phyloP scores from a whole-genome alignment of 2,888 invertebrate species.

The Criorhina ranunculi region DNA sequence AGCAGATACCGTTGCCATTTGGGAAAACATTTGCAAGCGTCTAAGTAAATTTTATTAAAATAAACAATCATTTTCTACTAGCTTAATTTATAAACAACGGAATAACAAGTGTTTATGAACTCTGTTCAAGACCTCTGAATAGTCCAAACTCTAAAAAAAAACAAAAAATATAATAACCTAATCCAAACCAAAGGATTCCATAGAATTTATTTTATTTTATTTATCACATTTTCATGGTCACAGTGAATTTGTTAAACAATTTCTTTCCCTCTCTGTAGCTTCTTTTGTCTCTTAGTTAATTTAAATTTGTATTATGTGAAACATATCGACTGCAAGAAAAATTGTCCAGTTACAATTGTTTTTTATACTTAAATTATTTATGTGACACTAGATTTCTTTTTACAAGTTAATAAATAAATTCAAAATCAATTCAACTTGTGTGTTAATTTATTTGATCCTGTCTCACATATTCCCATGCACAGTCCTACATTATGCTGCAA shows the following conservation, averaged over 20 bases:
- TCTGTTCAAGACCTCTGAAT: conserved; percentile 5
- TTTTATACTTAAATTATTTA: conserved; percentile 28
- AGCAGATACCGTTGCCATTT: conserved; percentile 79
- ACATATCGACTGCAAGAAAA: conserved; percentile 18
- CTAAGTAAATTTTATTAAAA: conserved; percentile 57
- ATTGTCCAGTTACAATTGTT: conserved; percentile 23
- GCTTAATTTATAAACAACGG: conserved; percentile 21
- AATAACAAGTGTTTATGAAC: not conserved
- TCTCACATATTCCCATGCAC: conserved; percentile 15
- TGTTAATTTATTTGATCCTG: conserved; percentile 3
- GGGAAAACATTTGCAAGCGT: conserved; percentile 80
- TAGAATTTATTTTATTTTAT: conserved; percentile 6
- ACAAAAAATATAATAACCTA: not conserved
- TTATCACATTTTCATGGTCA: not conserved
- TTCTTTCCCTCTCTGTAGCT: conserved; percentile 12
- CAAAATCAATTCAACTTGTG: not conserved
- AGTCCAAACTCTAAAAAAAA: not conserved
- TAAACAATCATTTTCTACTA: conserved; percentile 7
- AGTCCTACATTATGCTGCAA: conserved; percentile 55
- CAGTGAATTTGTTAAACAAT: not conserved
- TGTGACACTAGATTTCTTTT: conserved; percentile 14
- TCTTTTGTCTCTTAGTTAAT: not conserved
- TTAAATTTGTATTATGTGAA: not conserved
- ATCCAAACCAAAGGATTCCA: conserved; percentile 39
- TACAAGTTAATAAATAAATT: conserved; percentile 14